Conservation (phyloP, 2,797 vertebrate genomes). For the Hydrocynus forskahlii region DNA sequence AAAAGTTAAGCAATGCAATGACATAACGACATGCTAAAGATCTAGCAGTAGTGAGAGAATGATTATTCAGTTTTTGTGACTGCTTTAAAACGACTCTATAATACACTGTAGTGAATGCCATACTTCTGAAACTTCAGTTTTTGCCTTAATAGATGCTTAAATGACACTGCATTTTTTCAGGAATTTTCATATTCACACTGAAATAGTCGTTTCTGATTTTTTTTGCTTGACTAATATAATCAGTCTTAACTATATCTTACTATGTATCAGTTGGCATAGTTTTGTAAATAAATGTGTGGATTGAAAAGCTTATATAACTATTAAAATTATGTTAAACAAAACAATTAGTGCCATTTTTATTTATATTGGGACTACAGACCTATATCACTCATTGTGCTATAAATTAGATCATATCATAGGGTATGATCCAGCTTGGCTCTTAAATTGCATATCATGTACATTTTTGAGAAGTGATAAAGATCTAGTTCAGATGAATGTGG, state of each 20-base stretch:
- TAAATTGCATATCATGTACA: background rate
- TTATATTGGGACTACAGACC: background rate
- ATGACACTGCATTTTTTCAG: background rate
- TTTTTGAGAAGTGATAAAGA: background rate
- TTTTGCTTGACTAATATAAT: background rate
- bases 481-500: background rate
- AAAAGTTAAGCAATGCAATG: background rate
- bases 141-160: slow-evolving; percentile 4
- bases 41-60: background rate
- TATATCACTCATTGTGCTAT: background rate
- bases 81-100: background rate
- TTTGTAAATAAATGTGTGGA: background rate
- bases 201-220: background rate
- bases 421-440: background rate
- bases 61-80: background rate
- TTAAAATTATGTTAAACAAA: background rate
- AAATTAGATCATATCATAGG: background rate
- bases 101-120: background rate
- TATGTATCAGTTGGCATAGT: too few species aligned
- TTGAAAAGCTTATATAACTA: background rate
- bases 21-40: background rate
- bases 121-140: background rate
- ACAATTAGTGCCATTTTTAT: background rate
- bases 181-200: background rate
- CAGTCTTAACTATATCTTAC: too few species aligned